A percentile compares a stretch with the other conserved stretches of the same genome.
phyloP scores from a whole-genome alignment of 1,140 invertebrate genomes.

The Drosophila sturtevanti region DNA sequence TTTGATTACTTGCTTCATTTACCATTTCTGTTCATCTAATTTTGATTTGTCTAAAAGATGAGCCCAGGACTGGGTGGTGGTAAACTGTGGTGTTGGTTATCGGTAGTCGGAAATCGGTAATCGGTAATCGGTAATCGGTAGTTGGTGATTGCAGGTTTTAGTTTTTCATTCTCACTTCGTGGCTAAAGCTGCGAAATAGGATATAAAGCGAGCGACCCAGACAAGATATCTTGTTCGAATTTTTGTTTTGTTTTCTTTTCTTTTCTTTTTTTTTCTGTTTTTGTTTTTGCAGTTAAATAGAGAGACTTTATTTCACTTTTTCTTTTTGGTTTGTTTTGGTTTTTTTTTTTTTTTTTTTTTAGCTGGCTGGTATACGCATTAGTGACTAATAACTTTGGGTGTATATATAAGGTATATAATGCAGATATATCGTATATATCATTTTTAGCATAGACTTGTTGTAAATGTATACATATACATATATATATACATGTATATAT shows the following conservation, averaged over 20 bases:
- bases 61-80: not conserved
- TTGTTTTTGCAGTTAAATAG: conserved; percentile 78
- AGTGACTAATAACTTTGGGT: conserved; percentile 59
- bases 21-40: not conserved
- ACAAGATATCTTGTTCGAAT: conserved; percentile 31
- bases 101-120: not conserved
- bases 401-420: conserved; percentile 49
- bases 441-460: conserved; percentile 37
- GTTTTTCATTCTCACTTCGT: not conserved
- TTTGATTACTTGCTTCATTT: not conserved
- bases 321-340: conserved; percentile 27
- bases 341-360: conserved; percentile 7
- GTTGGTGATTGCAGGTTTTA: not conserved
- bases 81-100: not conserved
- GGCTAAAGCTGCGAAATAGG: conserved; percentile 36
- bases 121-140: conserved; percentile 7
- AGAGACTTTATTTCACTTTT: conserved; percentile 79
- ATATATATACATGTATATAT: conserved; percentile 31
- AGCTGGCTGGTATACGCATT: conserved; percentile 38
- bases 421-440: conserved; percentile 34
- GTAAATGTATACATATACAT: conserved; percentile 41
- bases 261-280: conserved; percentile 23
- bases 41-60: not conserved
- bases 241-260: conserved; percentile 13
- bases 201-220: conserved; percentile 41